Evolutionary conservation across 2,797 vertebrate genomes (phyloP).

Genomic region (Syngnathus rostellatus): DNA sequence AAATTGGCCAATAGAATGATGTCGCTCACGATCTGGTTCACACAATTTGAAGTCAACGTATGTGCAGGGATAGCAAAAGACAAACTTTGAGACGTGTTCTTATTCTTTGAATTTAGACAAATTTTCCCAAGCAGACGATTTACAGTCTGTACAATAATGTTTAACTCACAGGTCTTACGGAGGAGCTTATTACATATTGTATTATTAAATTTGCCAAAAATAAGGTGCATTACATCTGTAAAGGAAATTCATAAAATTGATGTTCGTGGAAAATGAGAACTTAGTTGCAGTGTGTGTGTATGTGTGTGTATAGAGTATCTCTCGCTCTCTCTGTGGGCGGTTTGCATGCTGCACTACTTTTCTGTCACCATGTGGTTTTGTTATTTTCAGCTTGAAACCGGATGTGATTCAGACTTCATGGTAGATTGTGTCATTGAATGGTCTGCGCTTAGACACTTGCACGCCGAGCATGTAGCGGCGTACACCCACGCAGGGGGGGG

Average conservation of each 20-base stretch:
- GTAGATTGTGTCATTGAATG: constrained; percentile 67
- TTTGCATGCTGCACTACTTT: constrained; percentile 56
- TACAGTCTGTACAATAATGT: not conserved
- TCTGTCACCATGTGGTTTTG: constrained; percentile 68
- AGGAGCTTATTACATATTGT: not conserved
- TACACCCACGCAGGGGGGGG: constrained; percentile 36
- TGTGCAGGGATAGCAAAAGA: not conserved
- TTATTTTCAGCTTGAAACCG: constrained; percentile 72
- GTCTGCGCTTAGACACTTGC: constrained; percentile 38
- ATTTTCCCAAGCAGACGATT: not conserved
- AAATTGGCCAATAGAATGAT: constrained; percentile 20
- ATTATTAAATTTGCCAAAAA: not conserved
- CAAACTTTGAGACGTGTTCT: not conserved
- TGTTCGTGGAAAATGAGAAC: constrained; percentile 20
- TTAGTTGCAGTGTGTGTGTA: constrained; percentile 27
- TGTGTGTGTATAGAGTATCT: constrained; percentile 16
- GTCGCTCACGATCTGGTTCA: constrained; percentile 24
- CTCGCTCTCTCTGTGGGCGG: constrained; percentile 41
- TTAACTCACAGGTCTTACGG: not conserved
- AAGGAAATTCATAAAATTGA: not conserved
- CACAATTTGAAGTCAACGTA: not conserved
- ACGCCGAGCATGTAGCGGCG: not conserved
- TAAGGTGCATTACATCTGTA: not conserved
- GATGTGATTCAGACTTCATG: constrained; percentile 74
- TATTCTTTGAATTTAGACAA: not conserved